Evolutionary conservation across 1,140 invertebrate species (phyloP).

Genomic region (Chironomus striatipennis): DNA sequence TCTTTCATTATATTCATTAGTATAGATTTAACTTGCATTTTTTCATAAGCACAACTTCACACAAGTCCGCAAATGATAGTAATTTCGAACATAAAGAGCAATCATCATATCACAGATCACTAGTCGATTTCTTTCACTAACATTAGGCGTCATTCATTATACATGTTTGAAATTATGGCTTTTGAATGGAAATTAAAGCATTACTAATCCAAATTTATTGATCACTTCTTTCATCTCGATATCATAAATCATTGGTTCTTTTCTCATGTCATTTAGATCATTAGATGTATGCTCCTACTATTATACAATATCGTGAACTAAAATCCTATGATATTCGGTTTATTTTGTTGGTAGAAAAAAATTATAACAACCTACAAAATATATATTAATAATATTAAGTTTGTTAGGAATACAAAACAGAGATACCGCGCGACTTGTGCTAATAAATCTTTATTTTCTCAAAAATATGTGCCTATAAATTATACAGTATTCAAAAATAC

Average conservation of each 20-base stretch:
- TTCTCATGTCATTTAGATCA: slow-evolving; percentile 18
- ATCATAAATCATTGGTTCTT: background rate
- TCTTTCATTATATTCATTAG: too few species aligned
- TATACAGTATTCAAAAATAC: background rate
- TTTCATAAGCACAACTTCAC: too few species aligned
- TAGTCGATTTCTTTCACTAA: background rate
- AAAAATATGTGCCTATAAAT: background rate
- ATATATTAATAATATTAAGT: too few species aligned
- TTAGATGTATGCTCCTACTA: background rate
- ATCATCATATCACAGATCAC: too few species aligned
- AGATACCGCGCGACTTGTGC: background rate
- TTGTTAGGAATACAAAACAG: too few species aligned
- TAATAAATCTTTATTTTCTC: slow-evolving; percentile 3
- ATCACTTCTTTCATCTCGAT: background rate
- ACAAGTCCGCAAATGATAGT: too few species aligned
- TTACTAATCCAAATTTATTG: slow-evolving; percentile 17
- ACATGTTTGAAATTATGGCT: background rate
- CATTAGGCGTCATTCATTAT: background rate
- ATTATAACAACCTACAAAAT: too few species aligned
- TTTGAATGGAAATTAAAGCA: background rate
- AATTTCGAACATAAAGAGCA: too few species aligned
- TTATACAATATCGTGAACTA: background rate
- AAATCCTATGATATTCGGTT: too few species aligned
- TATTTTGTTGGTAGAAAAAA: too few species aligned
- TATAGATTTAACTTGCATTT: too few species aligned